Percentiles rank a stretch among this genome's conserved stretches.
phyloP scores from a whole-genome alignment of 1,140 invertebrate species.

The Brachionus rubens region DNA sequence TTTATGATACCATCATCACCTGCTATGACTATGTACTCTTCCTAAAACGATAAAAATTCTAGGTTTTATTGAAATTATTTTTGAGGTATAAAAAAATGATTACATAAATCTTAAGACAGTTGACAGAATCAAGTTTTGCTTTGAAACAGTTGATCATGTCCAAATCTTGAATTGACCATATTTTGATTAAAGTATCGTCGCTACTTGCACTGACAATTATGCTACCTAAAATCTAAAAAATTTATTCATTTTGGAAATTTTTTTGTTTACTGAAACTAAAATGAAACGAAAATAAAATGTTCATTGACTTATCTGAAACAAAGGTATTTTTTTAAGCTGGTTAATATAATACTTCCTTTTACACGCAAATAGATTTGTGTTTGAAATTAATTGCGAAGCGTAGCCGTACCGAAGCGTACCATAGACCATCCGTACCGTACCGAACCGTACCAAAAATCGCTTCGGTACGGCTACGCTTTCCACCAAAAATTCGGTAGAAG shows the following conservation, averaged over 20 bases:
- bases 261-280: not conserved
- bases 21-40: not conserved
- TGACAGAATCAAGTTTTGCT: not conserved
- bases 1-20: slow-evolving; percentile 12
- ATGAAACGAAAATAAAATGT: too few species aligned
- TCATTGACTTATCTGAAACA: too few species aligned
- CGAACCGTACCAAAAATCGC: too few species aligned
- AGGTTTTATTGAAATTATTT: not conserved
- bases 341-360: too few species aligned
- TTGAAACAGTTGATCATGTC: slow-evolving; percentile 20
- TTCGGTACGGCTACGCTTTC: too few species aligned
- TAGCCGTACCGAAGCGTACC: too few species aligned
- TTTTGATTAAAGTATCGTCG: slow-evolving; percentile 14
- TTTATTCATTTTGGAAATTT: not conserved
- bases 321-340: too few species aligned
- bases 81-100: not conserved
- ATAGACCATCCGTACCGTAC: too few species aligned
- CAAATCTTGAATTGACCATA: slow-evolving; percentile 8
- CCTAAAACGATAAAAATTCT: not conserved
- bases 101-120: slow-evolving; percentile 27
- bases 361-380: too few species aligned
- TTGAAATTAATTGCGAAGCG: too few species aligned
- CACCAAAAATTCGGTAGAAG: too few species aligned
- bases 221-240: slow-evolving; percentile 4
- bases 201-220: slow-evolving; percentile 16